Percentiles rank a stretch among this genome's conserved stretches.
These are phyloP conservation scores for Euclidia mi DNA, from an alignment of 2,888 invertebrate genomes.

Conservation along the genomic window DNA sequence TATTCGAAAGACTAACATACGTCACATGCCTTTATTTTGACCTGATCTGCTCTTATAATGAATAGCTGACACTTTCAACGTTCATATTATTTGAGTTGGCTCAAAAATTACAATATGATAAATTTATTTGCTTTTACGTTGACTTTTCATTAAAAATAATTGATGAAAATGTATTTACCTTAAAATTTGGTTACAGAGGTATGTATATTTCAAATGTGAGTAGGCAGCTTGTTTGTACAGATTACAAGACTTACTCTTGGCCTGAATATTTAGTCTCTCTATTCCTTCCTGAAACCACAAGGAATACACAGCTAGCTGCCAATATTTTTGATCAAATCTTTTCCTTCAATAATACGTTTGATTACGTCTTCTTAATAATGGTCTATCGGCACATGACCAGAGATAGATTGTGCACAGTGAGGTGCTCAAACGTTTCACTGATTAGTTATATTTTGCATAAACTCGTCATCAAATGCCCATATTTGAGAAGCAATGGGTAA, in stretches of 20 bases:
- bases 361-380: no score
- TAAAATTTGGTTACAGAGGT: not conserved
- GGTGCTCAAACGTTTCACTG: no score
- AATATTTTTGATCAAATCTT: no score
- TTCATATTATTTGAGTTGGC: slow-evolving; percentile 37
- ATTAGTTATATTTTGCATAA: no score
- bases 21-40: slow-evolving; percentile 16
- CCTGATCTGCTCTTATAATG: slow-evolving; percentile 22
- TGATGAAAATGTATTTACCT: slow-evolving; percentile 1
- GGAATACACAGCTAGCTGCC: no score
- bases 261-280: no score
- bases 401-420: no score
- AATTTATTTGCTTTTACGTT: slow-evolving; percentile 33
- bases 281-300: no score
- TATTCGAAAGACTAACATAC: not conserved
- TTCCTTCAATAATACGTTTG: no score
- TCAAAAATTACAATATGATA: slow-evolving; percentile 36
- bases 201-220: not conserved
- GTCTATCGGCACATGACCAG: no score
- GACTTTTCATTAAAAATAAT: slow-evolving; percentile 33
- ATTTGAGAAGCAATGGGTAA: no score
- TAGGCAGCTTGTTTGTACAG: not conserved
- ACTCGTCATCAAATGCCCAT: no score
- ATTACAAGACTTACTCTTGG: not conserved
- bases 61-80: slow-evolving; percentile 32